These are phyloP conservation scores for Myotis davidii DNA, from an alignment of 2,113 vertebrate species.

Conservation along the genomic window DNA sequence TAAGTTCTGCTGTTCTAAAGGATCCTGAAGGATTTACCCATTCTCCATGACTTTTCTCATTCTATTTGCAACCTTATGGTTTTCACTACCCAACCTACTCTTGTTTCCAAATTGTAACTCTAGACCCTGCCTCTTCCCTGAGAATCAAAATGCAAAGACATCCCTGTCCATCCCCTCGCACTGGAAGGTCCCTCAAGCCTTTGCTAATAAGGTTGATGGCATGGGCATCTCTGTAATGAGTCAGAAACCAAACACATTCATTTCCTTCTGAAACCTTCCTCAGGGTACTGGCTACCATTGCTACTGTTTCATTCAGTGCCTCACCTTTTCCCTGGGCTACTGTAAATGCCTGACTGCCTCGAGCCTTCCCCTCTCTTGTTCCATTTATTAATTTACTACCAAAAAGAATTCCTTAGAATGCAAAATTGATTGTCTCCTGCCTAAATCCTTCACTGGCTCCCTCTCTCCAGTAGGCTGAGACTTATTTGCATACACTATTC, in stretches of 20 bases:
- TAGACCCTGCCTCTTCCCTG: background rate
- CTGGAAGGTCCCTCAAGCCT: background rate
- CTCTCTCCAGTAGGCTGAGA: background rate
- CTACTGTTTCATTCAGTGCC: background rate
- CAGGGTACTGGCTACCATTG: background rate
- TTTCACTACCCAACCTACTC: background rate
- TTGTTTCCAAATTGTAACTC: background rate
- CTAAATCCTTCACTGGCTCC: background rate
- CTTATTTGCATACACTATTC: background rate
- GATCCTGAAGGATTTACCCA: background rate
- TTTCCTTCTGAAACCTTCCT: background rate
- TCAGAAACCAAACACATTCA: background rate
- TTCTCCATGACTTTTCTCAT: background rate
- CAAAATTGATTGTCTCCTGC: background rate
- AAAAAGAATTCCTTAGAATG: background rate
- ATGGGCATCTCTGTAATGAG: background rate
- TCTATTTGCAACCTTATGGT: background rate
- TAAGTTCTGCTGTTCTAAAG: background rate
- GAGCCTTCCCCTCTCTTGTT: background rate
- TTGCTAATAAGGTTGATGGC: background rate
- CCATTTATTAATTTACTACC: background rate
- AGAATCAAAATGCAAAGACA: background rate
- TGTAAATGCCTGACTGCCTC: background rate
- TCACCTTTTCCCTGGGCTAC: background rate
- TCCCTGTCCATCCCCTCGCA: background rate